A percentile compares a stretch with the other conserved stretches of the same genome.
Conservation (phyloP, 2,888 invertebrate species). For the Iselma pallidipennis region DNA sequence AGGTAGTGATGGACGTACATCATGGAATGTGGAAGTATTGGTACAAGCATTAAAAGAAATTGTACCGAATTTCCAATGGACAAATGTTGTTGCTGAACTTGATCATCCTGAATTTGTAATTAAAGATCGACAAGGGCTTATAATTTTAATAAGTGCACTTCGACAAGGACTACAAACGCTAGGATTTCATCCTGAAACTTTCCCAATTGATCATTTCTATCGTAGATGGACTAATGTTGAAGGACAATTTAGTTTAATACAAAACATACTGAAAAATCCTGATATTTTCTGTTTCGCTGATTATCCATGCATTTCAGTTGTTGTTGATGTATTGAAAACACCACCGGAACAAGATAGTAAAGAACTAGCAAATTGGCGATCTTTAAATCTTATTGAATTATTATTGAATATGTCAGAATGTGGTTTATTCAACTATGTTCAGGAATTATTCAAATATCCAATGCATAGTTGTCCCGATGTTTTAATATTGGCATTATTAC, state of each 20-base stretch:
- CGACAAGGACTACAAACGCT: conserved; percentile 79
- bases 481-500: conserved; percentile 83
- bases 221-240: conserved; percentile 92
- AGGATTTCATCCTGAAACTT: conserved; percentile 70
- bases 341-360: conserved; percentile 95
- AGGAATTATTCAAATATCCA: conserved; percentile 90
- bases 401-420: conserved; percentile 85
- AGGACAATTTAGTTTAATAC: conserved; percentile 87
- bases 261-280: conserved; percentile 84
- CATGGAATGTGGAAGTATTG: conserved; percentile 95
- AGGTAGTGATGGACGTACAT: conserved; percentile 55
- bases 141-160: conserved; percentile 80
- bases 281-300: conserved; percentile 96
- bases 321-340: conserved; percentile 88
- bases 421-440: conserved; percentile 80
- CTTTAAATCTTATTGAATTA: conserved; percentile 87
- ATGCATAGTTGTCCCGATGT: conserved; percentile 94
- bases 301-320: conserved; percentile 83
- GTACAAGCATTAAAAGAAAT: conserved; percentile 90
- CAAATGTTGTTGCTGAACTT: conserved; percentile 86
- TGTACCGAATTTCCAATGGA: conserved; percentile 87
- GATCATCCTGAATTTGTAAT: conserved; percentile 90
- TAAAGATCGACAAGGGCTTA: conserved; percentile 84
- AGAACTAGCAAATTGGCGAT: conserved; percentile 92
- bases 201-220: conserved; percentile 89